Percentiles rank a stretch among this genome's conserved stretches.
phyloP scores from a whole-genome alignment of 2,113 vertebrate genomes.

The Mormyrus iriodes region DNA sequence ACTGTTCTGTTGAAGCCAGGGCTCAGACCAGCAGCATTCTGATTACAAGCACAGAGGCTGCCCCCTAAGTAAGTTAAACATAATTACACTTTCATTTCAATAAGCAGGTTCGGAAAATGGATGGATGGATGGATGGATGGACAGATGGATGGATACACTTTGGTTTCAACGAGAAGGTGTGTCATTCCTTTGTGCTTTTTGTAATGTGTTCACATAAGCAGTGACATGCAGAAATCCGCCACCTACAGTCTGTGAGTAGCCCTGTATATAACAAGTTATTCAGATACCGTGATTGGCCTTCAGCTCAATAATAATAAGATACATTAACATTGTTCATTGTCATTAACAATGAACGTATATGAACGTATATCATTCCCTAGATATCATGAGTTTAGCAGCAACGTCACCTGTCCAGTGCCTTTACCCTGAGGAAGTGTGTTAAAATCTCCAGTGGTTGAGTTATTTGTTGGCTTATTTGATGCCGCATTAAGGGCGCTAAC shows the following conservation, averaged over 20 bases:
- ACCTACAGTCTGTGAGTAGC: not conserved
- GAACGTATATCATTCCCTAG: not conserved
- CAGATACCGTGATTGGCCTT: not conserved
- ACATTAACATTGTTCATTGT: not conserved
- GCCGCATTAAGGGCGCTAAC: not conserved
- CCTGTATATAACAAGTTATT: not conserved
- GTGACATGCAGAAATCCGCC: not conserved
- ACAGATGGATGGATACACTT: not conserved
- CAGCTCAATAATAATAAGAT: not conserved
- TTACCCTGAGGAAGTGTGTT: not conserved
- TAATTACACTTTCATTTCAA: not conserved
- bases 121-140: not conserved
- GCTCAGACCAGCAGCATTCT: not conserved
- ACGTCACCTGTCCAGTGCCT: not conserved
- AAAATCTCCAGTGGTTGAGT: not conserved
- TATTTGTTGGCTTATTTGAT: not conserved
- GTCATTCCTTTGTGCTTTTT: not conserved
- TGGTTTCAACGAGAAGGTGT: not conserved
- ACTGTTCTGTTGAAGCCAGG: not conserved
- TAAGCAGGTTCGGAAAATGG: not conserved
- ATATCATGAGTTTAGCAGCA: not conserved
- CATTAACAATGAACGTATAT: not conserved
- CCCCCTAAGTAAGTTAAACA: not conserved
- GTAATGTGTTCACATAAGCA: not conserved
- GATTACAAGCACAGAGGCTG: not conserved